Evolutionary conservation across 1,140 invertebrate genomes (phyloP), one percentile per base, ranked within the genome.

Genomic region (Dendrolimus kikuchii): DNA sequence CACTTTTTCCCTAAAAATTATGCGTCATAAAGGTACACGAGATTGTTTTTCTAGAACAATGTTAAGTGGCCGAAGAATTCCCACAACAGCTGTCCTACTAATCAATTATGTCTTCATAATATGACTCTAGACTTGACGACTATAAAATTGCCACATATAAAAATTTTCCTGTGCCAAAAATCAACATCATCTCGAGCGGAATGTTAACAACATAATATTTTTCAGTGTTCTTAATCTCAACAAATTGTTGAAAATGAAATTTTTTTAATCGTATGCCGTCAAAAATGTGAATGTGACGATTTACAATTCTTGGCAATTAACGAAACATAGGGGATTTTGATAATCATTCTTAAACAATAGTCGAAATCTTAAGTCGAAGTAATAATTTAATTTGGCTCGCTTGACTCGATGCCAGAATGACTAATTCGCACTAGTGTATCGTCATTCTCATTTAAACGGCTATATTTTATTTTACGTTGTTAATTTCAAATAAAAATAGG

Each of bases 191-290:
- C 64, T 58, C 72, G 46, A 57, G 53, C 53, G 71, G 79, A 82
- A 85, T 85, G 76, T 75, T 80, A 81, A 81, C 63, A 82, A 80
- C 74, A 80, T 68, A 75, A 84, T 81, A 85, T 78, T 76, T 80
- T 75, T 77, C 74, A 71, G 68, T 62, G 64, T 64, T 82, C 64
- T 80, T 78, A 80, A 81, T 81, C 72, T 77, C 64, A 72, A 76
- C 77, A 83, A 80, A 84, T 84, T 73, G 78, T 61, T 74, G 64
- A 71, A 78, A 76, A 79, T 84, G 66, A 77, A n/a, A 75, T 72
- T 68, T 79, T 71, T 77, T 78, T 73, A 72, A 75, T 77, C 61
- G 58, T 59, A 62, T 51, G 57, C 64, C 42, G 68, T 74, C 68
- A 74, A 74, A 62, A 79, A 53, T 58, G 63, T 60, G 56, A 68